Percentiles rank a stretch among this genome's conserved stretches.
phyloP scores from a whole-genome alignment of 2,888 invertebrate species.

The Himalopsyche kuldschensis region DNA sequence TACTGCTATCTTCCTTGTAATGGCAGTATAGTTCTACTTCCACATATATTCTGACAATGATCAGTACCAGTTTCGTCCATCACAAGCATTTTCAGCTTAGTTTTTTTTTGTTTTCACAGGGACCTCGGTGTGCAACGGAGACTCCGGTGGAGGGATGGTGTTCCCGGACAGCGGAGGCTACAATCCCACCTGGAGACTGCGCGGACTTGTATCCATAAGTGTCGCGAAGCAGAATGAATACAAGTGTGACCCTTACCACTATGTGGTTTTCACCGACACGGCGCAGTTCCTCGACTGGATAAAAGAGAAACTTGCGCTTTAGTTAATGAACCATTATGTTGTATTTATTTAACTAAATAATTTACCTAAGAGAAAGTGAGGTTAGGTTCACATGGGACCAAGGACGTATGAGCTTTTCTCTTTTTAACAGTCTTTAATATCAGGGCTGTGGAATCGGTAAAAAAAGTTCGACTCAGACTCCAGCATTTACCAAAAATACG shows the following conservation, averaged over 20 bases:
- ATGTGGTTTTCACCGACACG: constrained; percentile 64
- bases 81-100: too few species aligned
- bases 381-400: too few species aligned
- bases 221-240: constrained; percentile 61
- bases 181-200: constrained; percentile 49
- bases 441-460: too few species aligned
- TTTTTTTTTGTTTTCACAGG: constrained; percentile 29
- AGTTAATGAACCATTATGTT: background rate
- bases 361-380: too few species aligned
- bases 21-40: too few species aligned
- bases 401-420: too few species aligned
- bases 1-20: too few species aligned
- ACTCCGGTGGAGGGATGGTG: constrained; percentile 60
- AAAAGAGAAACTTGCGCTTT: constrained; percentile 26
- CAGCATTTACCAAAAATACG: too few species aligned
- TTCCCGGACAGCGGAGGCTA: constrained; percentile 43
- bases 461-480: too few species aligned
- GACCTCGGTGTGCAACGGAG: constrained; percentile 48
- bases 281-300: constrained; percentile 63
- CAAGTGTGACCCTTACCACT: constrained; percentile 62
- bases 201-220: constrained; percentile 61
- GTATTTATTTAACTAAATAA: background rate
- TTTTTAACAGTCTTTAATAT: too few species aligned
- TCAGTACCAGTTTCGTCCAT: too few species aligned
- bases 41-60: too few species aligned